phyloP scores from a whole-genome alignment of 1,140 invertebrate species.

The Macrocentrus cingulum region DNA sequence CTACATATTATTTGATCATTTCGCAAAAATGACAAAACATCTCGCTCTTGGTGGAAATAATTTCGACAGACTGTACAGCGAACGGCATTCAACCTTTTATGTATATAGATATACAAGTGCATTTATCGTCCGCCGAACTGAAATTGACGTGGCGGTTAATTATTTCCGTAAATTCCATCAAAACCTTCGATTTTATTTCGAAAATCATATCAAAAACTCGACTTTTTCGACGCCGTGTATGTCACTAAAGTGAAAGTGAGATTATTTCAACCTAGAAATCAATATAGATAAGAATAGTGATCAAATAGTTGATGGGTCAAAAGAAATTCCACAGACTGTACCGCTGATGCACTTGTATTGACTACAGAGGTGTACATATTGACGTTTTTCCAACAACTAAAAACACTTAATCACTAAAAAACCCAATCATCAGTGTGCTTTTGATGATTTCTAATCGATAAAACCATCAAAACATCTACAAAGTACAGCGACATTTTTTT shows the following conservation, averaged over 20 bases:
- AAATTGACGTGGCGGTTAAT: background rate
- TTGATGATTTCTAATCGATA: too few species aligned
- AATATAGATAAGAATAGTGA: background rate
- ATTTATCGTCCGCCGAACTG: background rate
- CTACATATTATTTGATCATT: too few species aligned
- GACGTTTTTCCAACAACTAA: too few species aligned
- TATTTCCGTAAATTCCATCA: background rate
- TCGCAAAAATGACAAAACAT: too few species aligned
- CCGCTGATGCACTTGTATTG: constrained; percentile 43
- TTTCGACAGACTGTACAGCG: constrained; percentile 21
- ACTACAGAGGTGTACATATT: constrained; percentile 23
- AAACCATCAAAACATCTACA: too few species aligned
- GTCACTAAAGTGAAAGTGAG: background rate
- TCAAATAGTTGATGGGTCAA: constrained; percentile 5
- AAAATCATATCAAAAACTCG: background rate
- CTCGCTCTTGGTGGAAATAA: constrained; percentile 4
- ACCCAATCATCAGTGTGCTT: too few species aligned
- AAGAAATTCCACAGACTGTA: constrained; percentile 34
- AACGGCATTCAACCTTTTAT: background rate
- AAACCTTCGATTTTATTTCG: background rate
- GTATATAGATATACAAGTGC: too few species aligned
- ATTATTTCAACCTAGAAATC: too few species aligned
- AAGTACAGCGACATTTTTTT: too few species aligned
- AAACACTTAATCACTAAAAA: too few species aligned
- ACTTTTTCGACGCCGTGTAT: background rate